phyloP scores from a whole-genome alignment of 2,888 invertebrate species.

The Andrena fulva region DNA sequence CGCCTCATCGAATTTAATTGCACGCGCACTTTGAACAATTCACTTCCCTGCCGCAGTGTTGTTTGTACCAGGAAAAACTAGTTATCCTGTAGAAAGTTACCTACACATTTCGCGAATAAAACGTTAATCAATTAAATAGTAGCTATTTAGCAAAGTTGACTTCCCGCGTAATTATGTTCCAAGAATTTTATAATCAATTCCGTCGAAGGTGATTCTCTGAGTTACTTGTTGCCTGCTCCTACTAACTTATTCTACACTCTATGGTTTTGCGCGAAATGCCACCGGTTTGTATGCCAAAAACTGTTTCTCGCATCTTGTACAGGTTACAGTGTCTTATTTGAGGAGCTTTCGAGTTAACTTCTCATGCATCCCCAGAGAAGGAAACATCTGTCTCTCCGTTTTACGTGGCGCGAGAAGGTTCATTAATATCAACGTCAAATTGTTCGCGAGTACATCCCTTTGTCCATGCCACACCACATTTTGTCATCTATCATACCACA shows the following conservation, averaged over 20 bases:
- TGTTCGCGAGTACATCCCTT: not conserved
- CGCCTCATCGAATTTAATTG: constrained; percentile 29
- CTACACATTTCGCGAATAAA: not conserved
- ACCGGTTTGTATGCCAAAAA: not conserved
- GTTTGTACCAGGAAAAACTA: not conserved
- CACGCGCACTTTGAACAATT: constrained; percentile 2
- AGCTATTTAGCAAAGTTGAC: not conserved
- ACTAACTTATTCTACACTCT: not conserved
- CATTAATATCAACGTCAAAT: constrained; percentile 38
- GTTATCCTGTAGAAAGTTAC: not conserved
- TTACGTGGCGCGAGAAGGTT: not conserved
- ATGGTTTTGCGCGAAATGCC: too few relatives aligned
- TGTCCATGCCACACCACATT: constrained; percentile 17
- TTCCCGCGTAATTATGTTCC: not conserved
- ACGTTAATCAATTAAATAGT: not conserved
- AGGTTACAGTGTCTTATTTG: not conserved
- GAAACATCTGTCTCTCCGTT: not conserved
- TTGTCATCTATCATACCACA: constrained; percentile 23
- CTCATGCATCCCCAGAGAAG: not conserved
- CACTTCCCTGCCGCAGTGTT: not conserved
- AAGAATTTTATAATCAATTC: not conserved
- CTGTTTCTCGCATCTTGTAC: not conserved
- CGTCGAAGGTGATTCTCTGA: not conserved
- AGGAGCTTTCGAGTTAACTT: not conserved
- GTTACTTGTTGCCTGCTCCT: not conserved